Evolutionary conservation across 2,888 invertebrate species (phyloP).

Genomic region (Rhamnusium bicolor): DNA sequence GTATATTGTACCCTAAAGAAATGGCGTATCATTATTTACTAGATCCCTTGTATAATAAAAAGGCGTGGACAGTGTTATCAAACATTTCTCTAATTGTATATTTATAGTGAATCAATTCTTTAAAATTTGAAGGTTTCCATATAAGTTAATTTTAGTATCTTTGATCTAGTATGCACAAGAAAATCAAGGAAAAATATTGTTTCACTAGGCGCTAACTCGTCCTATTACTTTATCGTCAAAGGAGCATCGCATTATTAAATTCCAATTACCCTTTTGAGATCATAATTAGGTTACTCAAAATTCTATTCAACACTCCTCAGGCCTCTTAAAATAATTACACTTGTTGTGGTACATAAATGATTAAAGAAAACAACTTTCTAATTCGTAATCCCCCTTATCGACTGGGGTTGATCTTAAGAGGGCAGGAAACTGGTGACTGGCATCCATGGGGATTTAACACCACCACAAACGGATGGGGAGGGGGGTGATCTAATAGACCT

Average conservation of each 20-base stretch:
- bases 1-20: too few species aligned
- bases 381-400: slow-evolving; percentile 1
- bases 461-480: slow-evolving; percentile 5
- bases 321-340: not conserved
- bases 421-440: slow-evolving; percentile 16
- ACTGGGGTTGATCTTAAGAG: not conserved
- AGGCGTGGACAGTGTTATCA: too few species aligned
- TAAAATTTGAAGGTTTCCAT: too few species aligned
- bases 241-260: not conserved
- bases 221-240: not conserved
- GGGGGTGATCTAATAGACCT: slow-evolving; percentile 35
- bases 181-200: not conserved
- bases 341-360: slow-evolving; percentile 13
- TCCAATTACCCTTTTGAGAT: not conserved
- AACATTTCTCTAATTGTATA: too few species aligned
- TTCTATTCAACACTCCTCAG: not conserved
- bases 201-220: not conserved
- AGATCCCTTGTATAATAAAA: too few species aligned
- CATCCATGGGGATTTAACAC: slow-evolving; percentile 31
- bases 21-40: too few species aligned
- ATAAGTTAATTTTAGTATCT: too few species aligned
- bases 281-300: not conserved
- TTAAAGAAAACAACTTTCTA: slow-evolving; percentile 17
- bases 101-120: too few species aligned
- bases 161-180: not conserved